Conservation (phyloP, 2,797 vertebrate species). For the Serranus cabrilla region DNA sequence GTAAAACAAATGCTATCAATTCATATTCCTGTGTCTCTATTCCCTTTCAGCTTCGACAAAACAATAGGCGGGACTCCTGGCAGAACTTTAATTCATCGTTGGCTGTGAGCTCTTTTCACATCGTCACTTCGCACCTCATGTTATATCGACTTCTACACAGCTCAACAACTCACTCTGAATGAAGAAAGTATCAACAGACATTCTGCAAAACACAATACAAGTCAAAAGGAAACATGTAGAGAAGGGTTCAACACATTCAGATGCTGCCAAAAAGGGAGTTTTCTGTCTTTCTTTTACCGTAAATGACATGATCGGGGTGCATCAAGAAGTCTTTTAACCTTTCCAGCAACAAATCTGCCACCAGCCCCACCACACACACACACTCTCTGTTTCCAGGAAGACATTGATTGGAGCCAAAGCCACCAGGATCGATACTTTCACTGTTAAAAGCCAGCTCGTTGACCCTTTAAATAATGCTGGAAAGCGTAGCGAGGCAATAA, state of each 20-base stretch:
- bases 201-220: not conserved
- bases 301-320: constrained; percentile 19
- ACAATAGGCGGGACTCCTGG: constrained; percentile 13
- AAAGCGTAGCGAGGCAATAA: constrained; percentile 33
- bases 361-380: constrained; percentile 30
- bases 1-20: constrained; percentile 57
- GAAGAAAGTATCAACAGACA: not conserved
- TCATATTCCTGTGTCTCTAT: constrained; percentile 29
- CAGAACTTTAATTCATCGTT: constrained; percentile 12
- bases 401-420: constrained; percentile 66
- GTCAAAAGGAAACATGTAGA: not conserved
- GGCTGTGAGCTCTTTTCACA: constrained; percentile 8
- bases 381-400: constrained; percentile 64
- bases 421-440: constrained; percentile 66
- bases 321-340: constrained; percentile 17
- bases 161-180: constrained; percentile 3
- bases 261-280: not conserved
- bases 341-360: constrained; percentile 59
- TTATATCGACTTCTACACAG: constrained; percentile 14
- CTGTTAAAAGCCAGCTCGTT: constrained; percentile 62
- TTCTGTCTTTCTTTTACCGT: constrained; percentile 3
- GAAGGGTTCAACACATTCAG: not conserved
- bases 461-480: constrained; percentile 61
- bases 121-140: constrained; percentile 1
- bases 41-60: constrained; percentile 34